These are phyloP conservation scores for Noturus placidus DNA, from an alignment of 2,113 vertebrate genomes.

Conservation along the genomic window DNA sequence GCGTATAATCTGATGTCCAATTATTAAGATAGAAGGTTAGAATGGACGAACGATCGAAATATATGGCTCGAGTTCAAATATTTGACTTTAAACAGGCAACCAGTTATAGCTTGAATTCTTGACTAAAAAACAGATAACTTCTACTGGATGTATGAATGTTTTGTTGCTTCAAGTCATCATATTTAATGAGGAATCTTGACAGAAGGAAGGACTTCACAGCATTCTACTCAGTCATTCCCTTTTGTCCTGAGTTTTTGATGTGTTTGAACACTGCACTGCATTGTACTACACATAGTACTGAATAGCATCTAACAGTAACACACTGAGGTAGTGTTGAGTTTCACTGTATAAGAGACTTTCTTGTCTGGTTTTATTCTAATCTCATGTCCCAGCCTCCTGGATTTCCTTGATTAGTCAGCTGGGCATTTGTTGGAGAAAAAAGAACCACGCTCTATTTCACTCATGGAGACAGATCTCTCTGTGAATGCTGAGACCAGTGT, in stretches of 20 bases:
- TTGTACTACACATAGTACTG: constrained; percentile 29
- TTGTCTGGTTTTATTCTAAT: constrained; percentile 42
- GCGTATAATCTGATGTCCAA: not conserved
- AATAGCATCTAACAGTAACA: constrained; percentile 7
- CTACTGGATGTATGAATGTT: not conserved
- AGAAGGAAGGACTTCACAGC: constrained; percentile 12
- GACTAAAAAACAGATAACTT: not conserved
- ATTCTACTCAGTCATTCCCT: constrained; percentile 24
- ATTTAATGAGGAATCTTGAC: constrained; percentile 36
- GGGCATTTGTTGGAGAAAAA: constrained; percentile 21
- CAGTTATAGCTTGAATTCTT: not conserved
- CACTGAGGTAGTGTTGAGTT: constrained; percentile 23
- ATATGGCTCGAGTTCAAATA: not conserved
- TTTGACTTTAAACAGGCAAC: not conserved
- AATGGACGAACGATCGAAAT: not conserved
- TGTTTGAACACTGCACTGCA: constrained; percentile 40
- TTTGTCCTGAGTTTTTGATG: constrained; percentile 29
- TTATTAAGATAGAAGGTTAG: not conserved
- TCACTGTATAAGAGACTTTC: constrained; percentile 35
- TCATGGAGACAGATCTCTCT: not conserved
- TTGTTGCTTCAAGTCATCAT: constrained; percentile 1
- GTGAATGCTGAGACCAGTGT: constrained; percentile 9
- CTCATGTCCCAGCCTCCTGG: constrained; percentile 40
- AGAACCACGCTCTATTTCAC: not conserved
- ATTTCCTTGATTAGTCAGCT: constrained; percentile 40